phyloP scores from a whole-genome alignment of 2,113 vertebrate species.

The Hystrix cristata region DNA sequence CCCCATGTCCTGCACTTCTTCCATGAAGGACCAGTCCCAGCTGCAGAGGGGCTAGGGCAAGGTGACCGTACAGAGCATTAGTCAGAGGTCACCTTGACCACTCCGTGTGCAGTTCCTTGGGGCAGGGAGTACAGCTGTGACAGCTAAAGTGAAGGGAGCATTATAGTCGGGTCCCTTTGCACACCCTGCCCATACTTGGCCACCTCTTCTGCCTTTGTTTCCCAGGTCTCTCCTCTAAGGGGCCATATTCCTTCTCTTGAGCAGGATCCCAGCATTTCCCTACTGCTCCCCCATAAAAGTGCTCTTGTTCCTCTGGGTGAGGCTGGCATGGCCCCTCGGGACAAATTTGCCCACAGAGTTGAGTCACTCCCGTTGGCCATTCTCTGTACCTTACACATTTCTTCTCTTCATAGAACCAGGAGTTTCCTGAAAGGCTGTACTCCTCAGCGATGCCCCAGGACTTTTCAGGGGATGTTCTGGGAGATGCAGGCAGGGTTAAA shows the following conservation, averaged over 20 bases:
- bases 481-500: not conserved
- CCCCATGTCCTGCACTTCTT: not conserved
- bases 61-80: not conserved
- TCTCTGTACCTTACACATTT: not conserved
- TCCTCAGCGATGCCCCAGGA: fast-evolving
- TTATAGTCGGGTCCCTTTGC: fast-evolving
- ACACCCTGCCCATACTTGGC: not conserved
- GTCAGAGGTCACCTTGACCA: fast-evolving
- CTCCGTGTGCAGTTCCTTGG: fast-evolving
- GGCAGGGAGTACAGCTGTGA: not conserved
- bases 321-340: not conserved
- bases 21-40: not conserved
- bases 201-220: not conserved
- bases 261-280: not conserved
- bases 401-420: not conserved
- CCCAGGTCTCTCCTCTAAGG: not conserved
- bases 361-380: not conserved
- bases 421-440: not conserved
- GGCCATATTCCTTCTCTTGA: no score
- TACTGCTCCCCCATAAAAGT: fast-evolving
- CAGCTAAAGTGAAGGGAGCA: fast-evolving
- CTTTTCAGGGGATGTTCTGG: not conserved
- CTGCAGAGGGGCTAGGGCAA: not conserved
- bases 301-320: not conserved
- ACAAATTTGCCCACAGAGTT: not conserved